Base-by-base conservation (phyloP, 2,797 vertebrate genomes). In the Hypotaenidia okinawae region DNA sequence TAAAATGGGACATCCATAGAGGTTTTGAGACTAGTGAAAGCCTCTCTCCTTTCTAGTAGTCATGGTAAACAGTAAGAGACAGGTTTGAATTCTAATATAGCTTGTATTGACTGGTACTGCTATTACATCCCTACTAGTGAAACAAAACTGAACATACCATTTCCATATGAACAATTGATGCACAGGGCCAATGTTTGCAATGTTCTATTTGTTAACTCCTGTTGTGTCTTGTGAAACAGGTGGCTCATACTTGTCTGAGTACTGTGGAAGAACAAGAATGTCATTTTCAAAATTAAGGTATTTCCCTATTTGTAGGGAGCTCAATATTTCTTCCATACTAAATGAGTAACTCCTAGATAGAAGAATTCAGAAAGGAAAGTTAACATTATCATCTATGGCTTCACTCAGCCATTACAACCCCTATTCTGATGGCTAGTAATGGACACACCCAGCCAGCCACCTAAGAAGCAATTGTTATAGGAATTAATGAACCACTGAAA, bases 401-500 rank as follows among this genome's bases (percentile, higher is more conserved):
- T 80, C 81, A 93, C 55, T 32, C 57, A 59, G 51, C 63, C 59
- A 68, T 33, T 55, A 87, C 37, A 92, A 35, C 15, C 32, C 54
- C 51, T 63, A 8, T 58, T 93, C 67, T 87, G 23, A 37, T 76
- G 64, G 59, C 21, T 84, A 74, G 88, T 57, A 63, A 86, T 37
- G 72, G 78, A 84, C 92, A 92, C 78, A 79, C 49, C 72, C 75
- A 92, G 30, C 37, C 81, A 94, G 74, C 67, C 54, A 43, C 78
- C 89, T 33, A 78, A 93, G 95, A 84, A 94, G 51, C 49, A 93
- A 69, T 81, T 88, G 84, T 94, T 96, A 94, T 52, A 63, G 85
- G 91, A 95, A 92, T 94, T 96, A 95, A 96, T 95, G 95, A 96
- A 95, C 83, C 57, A 57, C 85, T 41, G 41, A 97, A 92, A 73